Evolutionary conservation across 2,888 invertebrate genomes (phyloP).

Genomic region (Rhingia rostrata): DNA sequence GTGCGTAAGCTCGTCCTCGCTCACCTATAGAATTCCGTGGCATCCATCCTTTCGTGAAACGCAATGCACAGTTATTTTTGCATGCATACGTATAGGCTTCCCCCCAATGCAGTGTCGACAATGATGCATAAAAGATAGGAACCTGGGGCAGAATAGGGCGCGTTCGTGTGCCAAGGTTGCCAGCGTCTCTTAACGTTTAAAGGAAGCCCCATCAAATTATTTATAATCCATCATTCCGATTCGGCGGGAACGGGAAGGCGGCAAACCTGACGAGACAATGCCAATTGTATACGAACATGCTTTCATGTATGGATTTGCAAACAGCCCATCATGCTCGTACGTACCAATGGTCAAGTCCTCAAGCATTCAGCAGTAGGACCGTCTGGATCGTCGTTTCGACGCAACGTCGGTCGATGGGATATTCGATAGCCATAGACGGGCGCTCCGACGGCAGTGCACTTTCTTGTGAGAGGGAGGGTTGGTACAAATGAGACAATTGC

Average conservation of each 20-base stretch:
- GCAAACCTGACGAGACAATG: slow-evolving; percentile 48
- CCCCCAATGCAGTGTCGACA: slow-evolving; percentile 11
- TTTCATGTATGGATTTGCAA: slow-evolving; percentile 44
- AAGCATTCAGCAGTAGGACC: slow-evolving; percentile 45
- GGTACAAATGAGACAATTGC: slow-evolving; percentile 57
- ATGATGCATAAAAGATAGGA: slow-evolving; percentile 36
- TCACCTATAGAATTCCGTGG: background rate
- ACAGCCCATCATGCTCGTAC: slow-evolving; percentile 28
- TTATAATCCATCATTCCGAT: slow-evolving; percentile 31
- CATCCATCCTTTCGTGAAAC: background rate
- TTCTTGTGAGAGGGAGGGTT: slow-evolving; percentile 39
- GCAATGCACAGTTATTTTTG: background rate
- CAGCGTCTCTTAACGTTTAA: slow-evolving; percentile 34
- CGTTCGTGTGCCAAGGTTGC: slow-evolving; percentile 66
- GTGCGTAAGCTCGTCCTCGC: slow-evolving; percentile 23
- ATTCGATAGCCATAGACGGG: slow-evolving; percentile 46
- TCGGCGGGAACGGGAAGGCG: background rate
- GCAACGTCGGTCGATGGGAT: slow-evolving; percentile 42
- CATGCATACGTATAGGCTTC: background rate
- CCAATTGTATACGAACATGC: slow-evolving; percentile 59
- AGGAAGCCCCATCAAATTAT: slow-evolving; percentile 66
- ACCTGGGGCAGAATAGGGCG: slow-evolving; percentile 1
- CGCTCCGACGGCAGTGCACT: slow-evolving; percentile 42
- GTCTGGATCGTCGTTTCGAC: background rate
- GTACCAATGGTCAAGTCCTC: slow-evolving; percentile 53